Base-by-base conservation (phyloP, 2,888 invertebrate species). In the Tethea ocularis region DNA sequence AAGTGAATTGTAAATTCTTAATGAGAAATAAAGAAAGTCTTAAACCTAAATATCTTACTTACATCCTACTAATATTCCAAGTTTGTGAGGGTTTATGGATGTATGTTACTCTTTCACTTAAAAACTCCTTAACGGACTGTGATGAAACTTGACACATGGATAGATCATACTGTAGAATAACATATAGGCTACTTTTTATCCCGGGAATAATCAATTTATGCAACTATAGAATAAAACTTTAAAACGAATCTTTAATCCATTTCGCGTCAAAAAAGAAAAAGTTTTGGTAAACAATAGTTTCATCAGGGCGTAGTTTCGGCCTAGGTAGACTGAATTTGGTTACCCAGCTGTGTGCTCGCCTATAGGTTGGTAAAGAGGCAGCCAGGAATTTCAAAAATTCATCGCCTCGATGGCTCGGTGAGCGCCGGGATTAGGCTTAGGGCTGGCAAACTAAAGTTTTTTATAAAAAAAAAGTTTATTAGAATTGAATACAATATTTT, bases 361-460 rank as follows among this genome's bases (percentile, higher is more conserved):
- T 78, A 78, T 75, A 73, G 80, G 38, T n/a, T 7, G 38, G 38
- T 38, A n/a, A 38, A n/a, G 38, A 38, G n/a, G 75, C 78, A 69
- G 77, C 72, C 74, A 68, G 78, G 78, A 78, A 80, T 83, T 83
- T 85, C 80, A 87, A 87, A 88, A 87, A 87, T 87, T 80, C 86
- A 80, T 76, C 82, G 84, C 82, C 77, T 81, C 81, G 75, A 82
- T 85, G 69, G 77, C 62, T 74, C 62, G 71, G 61, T 65, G 72
- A 75, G 77, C 68, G 76, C 69, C 63, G 64, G 53, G 77, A 81
- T 84, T 82, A 82, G 75, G 67, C 59, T 54, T 29, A 87, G 86
- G 87, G 86, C 17, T 87, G 81, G 2, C 68, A 57, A 15, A 10
- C 10, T 10, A 20, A 2, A 10, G 20, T 6, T 17, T 20, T 17